Evolutionary conservation across 2,888 invertebrate genomes (phyloP).

Genomic region (Phasia obesa): DNA sequence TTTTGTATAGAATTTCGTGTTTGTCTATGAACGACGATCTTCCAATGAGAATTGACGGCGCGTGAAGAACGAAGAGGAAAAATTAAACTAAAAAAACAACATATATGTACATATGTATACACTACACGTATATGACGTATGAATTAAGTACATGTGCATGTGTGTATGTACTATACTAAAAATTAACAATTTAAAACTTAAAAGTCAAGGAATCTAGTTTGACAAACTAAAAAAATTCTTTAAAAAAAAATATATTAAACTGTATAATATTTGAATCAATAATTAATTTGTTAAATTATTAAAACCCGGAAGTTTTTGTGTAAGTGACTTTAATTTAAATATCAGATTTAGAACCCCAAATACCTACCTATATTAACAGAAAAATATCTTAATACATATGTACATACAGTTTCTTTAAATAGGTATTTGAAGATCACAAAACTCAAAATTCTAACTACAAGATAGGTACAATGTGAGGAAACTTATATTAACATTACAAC

Average conservation of each 20-base stretch:
- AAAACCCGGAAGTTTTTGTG: slow-evolving; percentile 47
- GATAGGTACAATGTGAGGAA: neutral
- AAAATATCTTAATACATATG: too few relatives aligned
- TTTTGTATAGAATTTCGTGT: slow-evolving; percentile 45
- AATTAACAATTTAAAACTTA: too few relatives aligned
- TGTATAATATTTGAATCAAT: too few relatives aligned
- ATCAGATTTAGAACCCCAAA: slow-evolving; percentile 2
- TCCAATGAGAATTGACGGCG: slow-evolving; percentile 44
- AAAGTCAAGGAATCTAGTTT: too few relatives aligned
- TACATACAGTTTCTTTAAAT: too few relatives aligned
- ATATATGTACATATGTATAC: neutral
- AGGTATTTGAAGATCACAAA: slow-evolving; percentile 23
- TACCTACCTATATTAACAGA: too few relatives aligned
- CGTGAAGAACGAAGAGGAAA: slow-evolving; percentile 45
- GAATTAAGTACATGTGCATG: too few relatives aligned
- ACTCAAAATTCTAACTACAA: too few relatives aligned
- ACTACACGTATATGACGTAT: neutral
- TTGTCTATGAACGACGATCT: slow-evolving; percentile 21
- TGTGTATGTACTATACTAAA: too few relatives aligned
- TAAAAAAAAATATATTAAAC: too few relatives aligned
- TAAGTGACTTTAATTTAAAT: slow-evolving; percentile 5
- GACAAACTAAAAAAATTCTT: too few relatives aligned
- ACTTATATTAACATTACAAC: neutral
- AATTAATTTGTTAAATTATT: slow-evolving; percentile 4
- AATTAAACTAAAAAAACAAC: neutral